Evolutionary conservation across 2,113 vertebrate genomes (phyloP), one percentile per base, ranked within the genome.

Genomic region (Cynocephalus volans): DNA sequence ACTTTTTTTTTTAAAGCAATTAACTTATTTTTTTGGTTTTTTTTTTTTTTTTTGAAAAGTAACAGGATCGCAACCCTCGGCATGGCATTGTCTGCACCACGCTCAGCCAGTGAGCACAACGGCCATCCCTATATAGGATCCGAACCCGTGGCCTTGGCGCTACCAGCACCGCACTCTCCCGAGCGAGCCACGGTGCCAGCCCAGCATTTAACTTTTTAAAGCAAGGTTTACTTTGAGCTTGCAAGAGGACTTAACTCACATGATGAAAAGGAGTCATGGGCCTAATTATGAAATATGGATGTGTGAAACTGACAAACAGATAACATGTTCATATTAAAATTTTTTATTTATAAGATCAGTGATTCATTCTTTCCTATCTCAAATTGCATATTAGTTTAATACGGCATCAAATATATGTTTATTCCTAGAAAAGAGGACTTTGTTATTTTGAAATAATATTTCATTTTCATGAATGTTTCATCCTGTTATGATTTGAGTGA

Each of bases 221-320:
- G 69, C 15, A 90, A 88, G 18, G 17, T 82, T 96, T 82, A 28
- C 92, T 89, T 79, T 92, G 77, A 69, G 41, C 56, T 87, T 93
- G 21, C 83, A 80, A 86, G 85, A 88, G 26, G 31, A 89, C 79
- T 96, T 93, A 92, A 67, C 3, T 96, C 56, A 86, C 0, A 65
- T 64, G 36, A 82, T 75, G 23, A 91, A 95, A 95, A 89, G 62
- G 19, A 89, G 9, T 67, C 45, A 82, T 58, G 50, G 64, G 82
- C 45, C 69, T 91, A 60, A 93, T 88, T 93, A 80, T 79, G 13
- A 96, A 96, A 93, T 84, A 48, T 50, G 21, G 62, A 76, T 67
- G 5, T 87, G 23, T 41, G 73, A 97, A 98, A 95, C 36, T 96
- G 50, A 67, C 89, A 91, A 96, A 77, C 1, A 89, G 62, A 83